Base-by-base conservation (phyloP, 2,113 vertebrate species). In the Xenopus borealis region DNA sequence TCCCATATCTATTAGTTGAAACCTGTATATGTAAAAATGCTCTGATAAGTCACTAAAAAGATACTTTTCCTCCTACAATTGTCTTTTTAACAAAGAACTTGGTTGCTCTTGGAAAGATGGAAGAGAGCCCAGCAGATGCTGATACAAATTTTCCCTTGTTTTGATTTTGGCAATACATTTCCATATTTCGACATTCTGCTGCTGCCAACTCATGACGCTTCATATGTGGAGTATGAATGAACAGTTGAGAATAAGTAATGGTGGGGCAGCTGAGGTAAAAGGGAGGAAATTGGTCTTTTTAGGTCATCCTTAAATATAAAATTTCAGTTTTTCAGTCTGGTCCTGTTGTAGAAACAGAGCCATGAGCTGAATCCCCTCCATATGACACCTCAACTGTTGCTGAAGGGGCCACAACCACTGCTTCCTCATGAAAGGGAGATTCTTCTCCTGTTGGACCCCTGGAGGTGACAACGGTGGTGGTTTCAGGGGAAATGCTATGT, bases 401-500 rank as follows among this genome's bases (percentile, higher is more conserved):
- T 75, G 74, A 77, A 20, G 74, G 61, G 66, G 47, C 81, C 80
- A 2, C 80, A 82, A 47, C 67, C 0, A 85, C 91, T 0, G 91
- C 90, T 75, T 98, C 95, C 65, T 98, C 96, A 79, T 91, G 94
- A 0, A 92, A 88, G 12, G 96, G 95, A 0, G 95, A 97, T 11
- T 90, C 94, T 52, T 97, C 95, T 46, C 95, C 94, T 0, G 91
- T 89, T 52, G 94, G 94, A 62, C 94, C 94, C 66, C 95, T 88
- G 5, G 96, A 96, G 0, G 95, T 94, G 80, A 95, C 93, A 57
- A 77, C 74, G 17, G 66, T 75, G 0, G 96, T 98, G 82, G 97
- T 98, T 84, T 98, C 96, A 0, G 96, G 96, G 27, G 97, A 98
- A 80, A 96, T 95, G 85, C 96, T 97, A 80, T 96, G 97, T 18